Percentiles rank a stretch among this genome's conserved stretches.
Evolutionary conservation across 1,140 invertebrate genomes (phyloP).

Genomic region (Drosophila persimilis): DNA sequence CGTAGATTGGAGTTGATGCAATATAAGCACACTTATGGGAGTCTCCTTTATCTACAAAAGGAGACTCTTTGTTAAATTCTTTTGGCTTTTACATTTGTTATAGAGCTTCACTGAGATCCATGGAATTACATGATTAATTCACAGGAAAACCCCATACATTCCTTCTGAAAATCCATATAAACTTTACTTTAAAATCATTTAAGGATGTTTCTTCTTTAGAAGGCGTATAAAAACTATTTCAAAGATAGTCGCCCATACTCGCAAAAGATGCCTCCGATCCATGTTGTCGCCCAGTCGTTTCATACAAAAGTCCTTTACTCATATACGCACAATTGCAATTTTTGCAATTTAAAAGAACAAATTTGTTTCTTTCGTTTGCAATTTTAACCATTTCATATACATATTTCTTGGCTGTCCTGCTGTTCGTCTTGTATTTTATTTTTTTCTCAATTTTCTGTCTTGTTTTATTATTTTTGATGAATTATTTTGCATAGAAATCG

Average conservation of each 20-base stretch:
- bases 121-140: no score
- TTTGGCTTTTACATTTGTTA: no score
- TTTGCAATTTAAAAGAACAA: constrained; percentile 24
- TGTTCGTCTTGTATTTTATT: not conserved
- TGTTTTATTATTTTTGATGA: constrained; percentile 63
- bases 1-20: not conserved
- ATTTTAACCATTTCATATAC: constrained; percentile 25
- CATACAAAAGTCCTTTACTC: not conserved
- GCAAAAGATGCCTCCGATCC: constrained; percentile 16
- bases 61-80: no score
- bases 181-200: no score
- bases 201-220: no score
- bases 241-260: not conserved
- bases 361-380: constrained; percentile 28
- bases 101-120: no score
- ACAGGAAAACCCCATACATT: no score
- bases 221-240: not conserved
- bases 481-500: constrained; percentile 61
- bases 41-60: no score
- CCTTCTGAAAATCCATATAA: no score
- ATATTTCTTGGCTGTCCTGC: constrained; percentile 2
- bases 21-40: not conserved
- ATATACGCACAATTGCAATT: constrained; percentile 15
- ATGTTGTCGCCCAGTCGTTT: constrained; percentile 15
- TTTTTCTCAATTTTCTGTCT: constrained; percentile 38